Evolutionary conservation across 2,113 vertebrate species (phyloP).

Genomic region (Apteryx mantelli): DNA sequence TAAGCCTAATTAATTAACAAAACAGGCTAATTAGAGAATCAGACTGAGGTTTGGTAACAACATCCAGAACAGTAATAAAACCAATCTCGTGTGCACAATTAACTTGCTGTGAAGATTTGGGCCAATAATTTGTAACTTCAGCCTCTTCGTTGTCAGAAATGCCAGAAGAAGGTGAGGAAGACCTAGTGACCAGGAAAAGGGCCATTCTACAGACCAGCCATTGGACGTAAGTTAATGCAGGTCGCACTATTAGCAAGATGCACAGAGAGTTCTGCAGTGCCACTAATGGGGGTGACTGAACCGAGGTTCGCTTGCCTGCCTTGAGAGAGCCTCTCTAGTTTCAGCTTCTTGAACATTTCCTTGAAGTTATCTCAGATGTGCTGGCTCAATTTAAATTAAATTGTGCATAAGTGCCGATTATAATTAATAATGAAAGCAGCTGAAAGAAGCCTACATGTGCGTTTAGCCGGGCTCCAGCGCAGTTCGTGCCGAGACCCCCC

Average conservation of each 20-base stretch:
- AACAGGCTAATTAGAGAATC: conserved; percentile 2
- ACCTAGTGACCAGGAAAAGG: fast-evolving
- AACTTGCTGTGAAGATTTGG: not conserved
- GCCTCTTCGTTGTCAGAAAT: not conserved
- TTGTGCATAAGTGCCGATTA: not conserved
- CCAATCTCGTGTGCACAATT: not conserved
- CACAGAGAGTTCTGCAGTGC: not conserved
- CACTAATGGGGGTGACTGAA: fast-evolving
- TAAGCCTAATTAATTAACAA: conserved; percentile 25
- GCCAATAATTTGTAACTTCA: not conserved
- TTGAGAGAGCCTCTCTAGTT: not conserved
- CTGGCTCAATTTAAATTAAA: not conserved
- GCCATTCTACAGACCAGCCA: not conserved
- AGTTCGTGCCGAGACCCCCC: not conserved
- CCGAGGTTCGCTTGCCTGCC: not conserved
- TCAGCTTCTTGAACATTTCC: not conserved
- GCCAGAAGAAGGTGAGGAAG: not conserved
- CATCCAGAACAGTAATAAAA: not conserved
- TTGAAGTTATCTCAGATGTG: not conserved
- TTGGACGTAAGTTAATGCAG: not conserved
- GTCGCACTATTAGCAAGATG: not conserved
- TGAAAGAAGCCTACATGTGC: not conserved
- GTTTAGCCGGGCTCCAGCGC: not conserved
- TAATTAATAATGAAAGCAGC: not conserved
- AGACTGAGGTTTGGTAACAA: not conserved